Evolutionary conservation across 2,113 vertebrate species (phyloP), one percentile per base, ranked within the genome.

Genomic region (Trogon surrucura): DNA sequence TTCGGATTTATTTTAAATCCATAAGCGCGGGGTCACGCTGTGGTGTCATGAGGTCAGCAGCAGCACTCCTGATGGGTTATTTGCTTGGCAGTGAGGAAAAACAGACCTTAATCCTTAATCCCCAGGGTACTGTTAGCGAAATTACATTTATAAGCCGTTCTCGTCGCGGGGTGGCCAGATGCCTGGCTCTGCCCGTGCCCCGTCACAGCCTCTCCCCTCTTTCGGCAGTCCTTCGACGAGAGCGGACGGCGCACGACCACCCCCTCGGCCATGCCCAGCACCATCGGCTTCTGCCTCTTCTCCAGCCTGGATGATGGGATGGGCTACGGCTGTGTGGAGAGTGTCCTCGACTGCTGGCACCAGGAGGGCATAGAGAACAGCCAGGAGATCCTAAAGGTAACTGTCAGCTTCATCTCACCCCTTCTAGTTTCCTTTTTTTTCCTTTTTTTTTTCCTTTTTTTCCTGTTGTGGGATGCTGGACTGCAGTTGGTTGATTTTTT

Each of bases 341-440:
- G 90, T 6, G 74, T 99, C 45, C 97, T 99, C 10, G 99, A 99
- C 60, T 97, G 98, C 83, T 99, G 99, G 99, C 98, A 99, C 64
- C 98, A 99, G 32, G 99, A 99, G 72, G 99, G 99, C 47, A 97
- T 99, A 9, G 98, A 99, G 58, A 99, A 99, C 97, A 98, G 99
- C 96, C 96, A 98, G 21, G 99, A 99, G 62, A 98, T 99, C 97
- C 97, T 99, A 51, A 98, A 99, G 99, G 99, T 99, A 64, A 73
- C 88, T 25, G 0, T 25, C 32, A 18, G n/a, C 38, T 91, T 30
- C 12, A 1, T 5, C 41, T 62, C 25, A 5, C 15, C 41, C 54
- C 3, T 7, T 32, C 4, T 22, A 4, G 54, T 4, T 34, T 5
- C 11, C 3, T 20, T 13, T 13, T 13, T 13, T 44, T 26, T 29